Base-by-base conservation (phyloP, 2,888 invertebrate species). In the Caenorhabditis sinica region DNA sequence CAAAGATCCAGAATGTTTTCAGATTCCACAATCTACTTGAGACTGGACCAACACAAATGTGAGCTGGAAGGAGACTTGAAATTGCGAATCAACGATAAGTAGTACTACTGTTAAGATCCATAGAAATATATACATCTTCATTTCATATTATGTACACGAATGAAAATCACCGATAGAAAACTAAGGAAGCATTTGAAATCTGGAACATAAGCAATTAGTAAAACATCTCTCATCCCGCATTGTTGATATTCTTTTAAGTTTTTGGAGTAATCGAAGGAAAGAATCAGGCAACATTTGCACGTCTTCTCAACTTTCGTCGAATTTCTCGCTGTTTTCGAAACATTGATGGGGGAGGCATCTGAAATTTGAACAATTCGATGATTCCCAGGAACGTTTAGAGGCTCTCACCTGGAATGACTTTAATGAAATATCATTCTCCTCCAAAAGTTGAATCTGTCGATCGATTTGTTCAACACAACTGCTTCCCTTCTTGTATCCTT, bases 291-390 rank as follows among this genome's bases (percentile, higher is more conserved):
- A 84, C 79, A 66, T 80, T 84, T 25, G 68, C 74, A 30, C 71
- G 68, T 58, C 86, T 73, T 75, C 69, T 77, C 33, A 87, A 30
- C 53, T 87, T 87, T 61, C 86, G 68, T 20, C 85, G 68, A 17
- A 79, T n/a, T 68, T 86, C 83, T 30, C 80, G 53, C 36, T 53
- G 53, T 30, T 84, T 82, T 30, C 80, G 72, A 51, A 86, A 87
- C 86, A 86, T 82, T 33, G 84, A 60, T 36, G 84, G 84, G 23
- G 87, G 87, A 11, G 87, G 87, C 87, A 87, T 87, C 77, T 84
- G 81, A n/a, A 75, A 72, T 49, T 36, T 40, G 25, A 30, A 28
- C 40, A 13, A 40, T 40, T 40, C 0, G 9, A 13, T 40, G 40
- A 40, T 13, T 63, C 17, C 11, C 17, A 25, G 6, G 23, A 40